Percentiles rank a stretch among this genome's conserved stretches.
These are phyloP conservation scores for Okapia johnstoni DNA, from an alignment of 2,113 vertebrate genomes.

Conservation along the genomic window DNA sequence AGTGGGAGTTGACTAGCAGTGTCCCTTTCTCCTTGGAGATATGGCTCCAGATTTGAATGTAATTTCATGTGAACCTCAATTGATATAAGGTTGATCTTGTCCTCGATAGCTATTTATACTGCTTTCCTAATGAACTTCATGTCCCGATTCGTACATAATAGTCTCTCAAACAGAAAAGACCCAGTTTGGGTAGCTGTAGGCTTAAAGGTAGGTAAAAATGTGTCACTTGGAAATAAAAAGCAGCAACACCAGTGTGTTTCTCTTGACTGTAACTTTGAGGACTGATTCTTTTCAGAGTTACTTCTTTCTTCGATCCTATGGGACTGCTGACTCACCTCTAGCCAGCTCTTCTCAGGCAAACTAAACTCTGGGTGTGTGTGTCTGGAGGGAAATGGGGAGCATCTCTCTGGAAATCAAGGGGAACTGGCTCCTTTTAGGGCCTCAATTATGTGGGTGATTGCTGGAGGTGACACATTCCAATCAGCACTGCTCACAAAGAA, in stretches of 20 bases:
- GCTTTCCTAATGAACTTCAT: not conserved
- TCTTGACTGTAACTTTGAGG: not conserved
- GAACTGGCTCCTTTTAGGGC: not conserved
- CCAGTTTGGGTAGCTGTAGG: not conserved
- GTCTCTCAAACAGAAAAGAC: conserved; percentile 21
- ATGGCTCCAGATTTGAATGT: not conserved
- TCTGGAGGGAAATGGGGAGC: not conserved
- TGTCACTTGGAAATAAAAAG: not conserved
- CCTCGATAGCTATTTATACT: not conserved
- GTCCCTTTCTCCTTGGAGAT: not conserved
- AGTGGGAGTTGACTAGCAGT: not conserved
- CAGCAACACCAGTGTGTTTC: not conserved
- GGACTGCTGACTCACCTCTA: not conserved
- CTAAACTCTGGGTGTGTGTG: not conserved
- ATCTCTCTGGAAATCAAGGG: not conserved
- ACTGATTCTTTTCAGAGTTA: not conserved
- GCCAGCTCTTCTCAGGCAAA: not conserved
- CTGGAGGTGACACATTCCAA: not conserved
- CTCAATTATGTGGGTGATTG: not conserved
- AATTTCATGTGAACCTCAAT: not conserved
- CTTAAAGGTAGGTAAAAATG: not conserved
- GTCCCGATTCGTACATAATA: not conserved
- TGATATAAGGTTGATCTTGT: not conserved
- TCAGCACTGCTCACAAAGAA: not conserved
- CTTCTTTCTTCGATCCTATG: not conserved